A percentile compares a stretch with the other conserved stretches of the same genome.
These are phyloP conservation scores for Bemisia tabaci DNA, from an alignment of 1,140 invertebrate genomes.

Conservation along the genomic window DNA sequence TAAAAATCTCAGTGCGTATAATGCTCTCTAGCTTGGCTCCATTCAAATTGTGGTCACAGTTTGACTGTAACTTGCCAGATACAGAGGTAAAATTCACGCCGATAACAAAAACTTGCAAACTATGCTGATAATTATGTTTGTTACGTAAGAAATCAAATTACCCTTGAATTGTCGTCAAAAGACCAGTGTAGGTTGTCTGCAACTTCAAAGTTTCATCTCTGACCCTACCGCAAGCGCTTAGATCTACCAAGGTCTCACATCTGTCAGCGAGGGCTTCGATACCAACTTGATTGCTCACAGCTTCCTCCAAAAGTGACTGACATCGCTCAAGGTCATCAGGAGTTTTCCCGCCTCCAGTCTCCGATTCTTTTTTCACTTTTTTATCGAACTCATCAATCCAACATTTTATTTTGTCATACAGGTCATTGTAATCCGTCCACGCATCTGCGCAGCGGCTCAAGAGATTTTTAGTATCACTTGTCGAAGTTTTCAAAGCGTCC, in stretches of 20 bases:
- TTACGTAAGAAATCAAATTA: constrained; percentile 12
- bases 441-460: constrained; percentile 65
- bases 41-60: too few relatives aligned
- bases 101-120: too few relatives aligned
- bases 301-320: constrained; percentile 58
- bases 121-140: too few relatives aligned
- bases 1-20: too few relatives aligned
- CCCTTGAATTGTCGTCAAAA: constrained; percentile 58
- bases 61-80: too few relatives aligned
- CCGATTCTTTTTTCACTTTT: constrained; percentile 34
- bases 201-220: constrained; percentile 72
- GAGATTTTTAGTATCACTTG: constrained; percentile 60
- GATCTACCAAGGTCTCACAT: constrained; percentile 73
- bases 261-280: constrained; percentile 73
- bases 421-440: constrained; percentile 73
- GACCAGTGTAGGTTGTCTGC: constrained; percentile 61
- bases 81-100: too few relatives aligned
- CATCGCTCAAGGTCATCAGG: constrained; percentile 63
- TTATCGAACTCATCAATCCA: constrained; percentile 63
- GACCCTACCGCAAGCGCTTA: constrained; percentile 64
- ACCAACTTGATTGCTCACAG: constrained; percentile 55
- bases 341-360: constrained; percentile 61
- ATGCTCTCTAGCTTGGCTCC: too few relatives aligned
- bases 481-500: constrained; percentile 68
- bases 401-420: constrained; percentile 56